phyloP scores from a whole-genome alignment of 2,888 invertebrate genomes.

The Plemyria rubiginata region DNA sequence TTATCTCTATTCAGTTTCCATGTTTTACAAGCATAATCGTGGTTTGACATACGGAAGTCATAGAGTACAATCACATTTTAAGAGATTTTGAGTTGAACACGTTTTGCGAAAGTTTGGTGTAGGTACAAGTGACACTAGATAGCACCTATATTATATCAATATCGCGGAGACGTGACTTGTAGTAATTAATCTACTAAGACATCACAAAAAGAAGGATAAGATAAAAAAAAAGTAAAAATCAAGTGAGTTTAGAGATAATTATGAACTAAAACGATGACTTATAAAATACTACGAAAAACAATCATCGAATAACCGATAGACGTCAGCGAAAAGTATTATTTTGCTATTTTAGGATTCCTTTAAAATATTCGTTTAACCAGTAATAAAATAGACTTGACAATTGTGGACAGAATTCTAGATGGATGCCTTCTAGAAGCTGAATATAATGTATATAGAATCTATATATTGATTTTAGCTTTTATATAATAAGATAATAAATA shows the following conservation, averaged over 20 bases:
- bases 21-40: background rate
- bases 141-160: background rate
- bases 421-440: background rate
- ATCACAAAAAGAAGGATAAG: conserved; percentile 1
- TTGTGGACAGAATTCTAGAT: background rate
- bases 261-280: background rate
- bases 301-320: background rate
- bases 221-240: background rate
- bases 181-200: conserved; percentile 9
- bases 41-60: background rate
- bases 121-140: conserved; percentile 13
- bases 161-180: background rate
- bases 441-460: no score
- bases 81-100: background rate
- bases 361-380: conserved; percentile 12
- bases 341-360: conserved; percentile 25
- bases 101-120: background rate
- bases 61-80: background rate
- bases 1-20: background rate
- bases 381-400: background rate
- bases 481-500: no score
- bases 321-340: conserved; percentile 20
- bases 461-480: no score
- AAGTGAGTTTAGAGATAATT: background rate
- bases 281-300: background rate